These are phyloP conservation scores for Eremobia ochroleuca DNA, from an alignment of 2,888 invertebrate species.

Conservation along the genomic window DNA sequence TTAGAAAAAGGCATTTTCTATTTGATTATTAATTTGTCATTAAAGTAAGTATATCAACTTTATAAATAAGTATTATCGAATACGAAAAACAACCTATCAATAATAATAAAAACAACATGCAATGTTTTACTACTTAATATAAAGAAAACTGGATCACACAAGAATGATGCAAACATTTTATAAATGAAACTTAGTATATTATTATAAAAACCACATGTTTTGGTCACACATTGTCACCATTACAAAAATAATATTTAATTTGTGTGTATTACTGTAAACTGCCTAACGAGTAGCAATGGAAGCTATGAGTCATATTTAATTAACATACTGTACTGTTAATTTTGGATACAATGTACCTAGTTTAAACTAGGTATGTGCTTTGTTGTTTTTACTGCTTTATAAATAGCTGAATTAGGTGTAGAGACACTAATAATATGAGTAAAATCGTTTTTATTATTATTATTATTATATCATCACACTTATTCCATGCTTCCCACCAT, in stretches of 20 bases:
- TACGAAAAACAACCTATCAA: background rate
- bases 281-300: slow-evolving; percentile 3
- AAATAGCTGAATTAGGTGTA: background rate
- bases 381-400: slow-evolving; percentile 12
- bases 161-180: background rate
- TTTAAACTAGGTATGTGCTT: background rate
- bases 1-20: background rate
- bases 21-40: background rate
- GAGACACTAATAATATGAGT: background rate
- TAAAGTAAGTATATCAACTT: background rate
- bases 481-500: background rate
- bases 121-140: background rate
- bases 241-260: slow-evolving; percentile 45
- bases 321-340: slow-evolving; percentile 40
- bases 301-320: slow-evolving; percentile 52
- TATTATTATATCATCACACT: background rate
- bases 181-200: background rate
- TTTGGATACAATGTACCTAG: slow-evolving; percentile 19
- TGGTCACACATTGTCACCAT: slow-evolving; percentile 24
- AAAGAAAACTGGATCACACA: background rate
- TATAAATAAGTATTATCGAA: background rate
- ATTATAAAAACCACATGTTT: slow-evolving; percentile 21
- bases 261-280: slow-evolving; percentile 20
- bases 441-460: too few species aligned
- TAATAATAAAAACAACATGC: background rate